These are phyloP conservation scores for Anarsia innoxiella DNA, from an alignment of 2,888 invertebrate genomes.

Conservation along the genomic window DNA sequence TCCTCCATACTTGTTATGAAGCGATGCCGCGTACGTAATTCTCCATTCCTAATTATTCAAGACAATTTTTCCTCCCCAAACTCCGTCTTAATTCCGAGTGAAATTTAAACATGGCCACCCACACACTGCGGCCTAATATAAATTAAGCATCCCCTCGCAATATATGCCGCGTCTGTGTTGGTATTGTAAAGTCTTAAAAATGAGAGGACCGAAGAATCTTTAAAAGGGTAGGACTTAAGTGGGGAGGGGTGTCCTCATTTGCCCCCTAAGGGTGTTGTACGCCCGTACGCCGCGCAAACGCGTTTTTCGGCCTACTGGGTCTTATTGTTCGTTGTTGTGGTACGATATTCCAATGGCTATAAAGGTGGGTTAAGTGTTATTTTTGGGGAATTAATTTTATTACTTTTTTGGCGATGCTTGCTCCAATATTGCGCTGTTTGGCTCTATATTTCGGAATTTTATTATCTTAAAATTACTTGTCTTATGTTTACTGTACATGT, in stretches of 20 bases:
- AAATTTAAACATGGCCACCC: slow-evolving; percentile 28
- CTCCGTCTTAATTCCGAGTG: slow-evolving; percentile 32
- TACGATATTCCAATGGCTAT: slow-evolving; percentile 62
- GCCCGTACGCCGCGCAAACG: slow-evolving; percentile 43
- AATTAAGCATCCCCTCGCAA: slow-evolving; percentile 55
- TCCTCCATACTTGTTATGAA: no score
- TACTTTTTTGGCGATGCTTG: no score
- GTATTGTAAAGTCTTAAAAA: slow-evolving; percentile 75
- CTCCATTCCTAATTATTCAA: slow-evolving; percentile 6
- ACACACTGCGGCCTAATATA: slow-evolving; percentile 41
- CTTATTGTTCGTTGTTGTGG: slow-evolving; percentile 68
- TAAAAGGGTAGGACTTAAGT: slow-evolving; percentile 73
- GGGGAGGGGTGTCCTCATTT: slow-evolving; percentile 49
- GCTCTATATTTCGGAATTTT: no score
- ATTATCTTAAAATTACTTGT: no score
- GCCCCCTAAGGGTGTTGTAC: slow-evolving; percentile 37
- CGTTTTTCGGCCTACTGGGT: slow-evolving; percentile 63
- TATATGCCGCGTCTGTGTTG: slow-evolving; percentile 52
- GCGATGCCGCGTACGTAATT: no score
- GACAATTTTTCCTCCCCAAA: slow-evolving; percentile 7
- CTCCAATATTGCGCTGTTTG: no score
- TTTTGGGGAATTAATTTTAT: slow-evolving; percentile 42
- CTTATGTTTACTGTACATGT: no score
- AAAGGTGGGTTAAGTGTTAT: slow-evolving; percentile 63
- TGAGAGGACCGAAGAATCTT: slow-evolving; percentile 72